Evolutionary conservation across 2,113 vertebrate genomes (phyloP).

Genomic region (Vanacampus margaritifer): DNA sequence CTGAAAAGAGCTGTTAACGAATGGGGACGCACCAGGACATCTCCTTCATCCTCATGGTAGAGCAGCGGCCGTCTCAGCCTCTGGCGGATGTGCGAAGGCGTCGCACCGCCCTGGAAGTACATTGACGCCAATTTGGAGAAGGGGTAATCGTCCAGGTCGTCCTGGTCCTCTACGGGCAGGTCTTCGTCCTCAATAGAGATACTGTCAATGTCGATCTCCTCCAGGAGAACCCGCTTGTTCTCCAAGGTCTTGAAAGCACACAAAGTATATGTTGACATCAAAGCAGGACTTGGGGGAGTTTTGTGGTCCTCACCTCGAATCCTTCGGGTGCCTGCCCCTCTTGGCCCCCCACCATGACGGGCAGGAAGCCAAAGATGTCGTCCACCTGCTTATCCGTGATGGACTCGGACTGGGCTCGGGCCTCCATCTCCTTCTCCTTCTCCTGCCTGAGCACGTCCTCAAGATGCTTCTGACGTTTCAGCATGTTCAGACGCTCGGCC

Average conservation of each 20-base stretch:
- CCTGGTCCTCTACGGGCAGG: constrained; percentile 72
- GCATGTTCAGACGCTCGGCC: background rate
- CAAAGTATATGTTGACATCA: background rate
- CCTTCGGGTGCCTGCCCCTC: constrained; percentile 77
- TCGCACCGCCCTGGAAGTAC: constrained; percentile 88
- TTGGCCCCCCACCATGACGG: constrained; percentile 76
- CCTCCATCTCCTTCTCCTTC: constrained; percentile 54
- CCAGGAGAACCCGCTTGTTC: constrained; percentile 54
- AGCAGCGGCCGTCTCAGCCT: constrained; percentile 83
- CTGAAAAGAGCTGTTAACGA: background rate
- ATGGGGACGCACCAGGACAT: constrained; percentile 75
- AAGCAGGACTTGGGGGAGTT: background rate
- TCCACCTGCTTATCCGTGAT: constrained; percentile 86
- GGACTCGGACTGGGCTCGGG: constrained; percentile 38
- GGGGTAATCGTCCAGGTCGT: constrained; percentile 80
- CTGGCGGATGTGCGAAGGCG: constrained; percentile 76
- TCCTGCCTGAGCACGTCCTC: constrained; percentile 59
- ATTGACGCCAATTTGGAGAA: constrained; percentile 93
- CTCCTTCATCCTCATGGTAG: constrained; percentile 85
- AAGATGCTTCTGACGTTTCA: constrained; percentile 56
- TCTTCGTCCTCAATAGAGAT: constrained; percentile 68
- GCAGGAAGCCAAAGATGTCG: constrained; percentile 89
- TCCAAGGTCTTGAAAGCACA: constrained; percentile 78
- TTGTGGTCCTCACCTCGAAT: constrained; percentile 75
- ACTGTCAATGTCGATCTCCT: constrained; percentile 86